Conservation (phyloP, 2,888 invertebrate genomes). For the Baccha elongata region DNA sequence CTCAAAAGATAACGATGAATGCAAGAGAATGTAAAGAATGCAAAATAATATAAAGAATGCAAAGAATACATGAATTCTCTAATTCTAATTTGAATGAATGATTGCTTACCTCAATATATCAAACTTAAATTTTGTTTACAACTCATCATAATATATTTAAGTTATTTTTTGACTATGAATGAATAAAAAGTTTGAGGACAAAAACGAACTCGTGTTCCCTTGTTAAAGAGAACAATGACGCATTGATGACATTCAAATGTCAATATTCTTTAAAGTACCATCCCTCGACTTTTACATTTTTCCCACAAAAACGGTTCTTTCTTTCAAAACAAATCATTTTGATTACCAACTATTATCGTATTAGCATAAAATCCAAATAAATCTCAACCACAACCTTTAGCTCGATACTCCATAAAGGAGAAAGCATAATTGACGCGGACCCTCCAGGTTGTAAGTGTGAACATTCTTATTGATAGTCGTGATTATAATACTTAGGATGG, state of each 20-base stretch:
- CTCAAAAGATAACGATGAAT: too few species aligned
- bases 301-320: conserved; percentile 30
- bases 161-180: too few species aligned
- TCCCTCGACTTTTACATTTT: conserved; percentile 28
- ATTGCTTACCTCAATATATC: too few species aligned
- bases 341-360: conserved; percentile 36
- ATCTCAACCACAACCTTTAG: conserved; percentile 38
- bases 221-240: too few species aligned
- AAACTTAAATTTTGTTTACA: too few species aligned
- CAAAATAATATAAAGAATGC: too few species aligned
- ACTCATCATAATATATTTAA: too few species aligned
- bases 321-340: conserved; percentile 37
- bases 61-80: too few species aligned
- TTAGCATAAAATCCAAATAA: conserved; percentile 62
- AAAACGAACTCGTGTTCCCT: too few species aligned
- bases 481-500: conserved; percentile 59
- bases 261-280: background rate
- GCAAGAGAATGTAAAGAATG: too few species aligned
- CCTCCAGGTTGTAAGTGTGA: conserved; percentile 58
- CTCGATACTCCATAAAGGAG: conserved; percentile 45
- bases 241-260: background rate
- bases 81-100: too few species aligned
- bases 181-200: too few species aligned
- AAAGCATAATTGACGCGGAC: conserved; percentile 58
- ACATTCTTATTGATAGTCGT: conserved; percentile 67